A percentile compares a stretch with the other conserved stretches of the same genome.
Conservation (phyloP, 2,888 invertebrate genomes). For the Harpalus rufipes region DNA sequence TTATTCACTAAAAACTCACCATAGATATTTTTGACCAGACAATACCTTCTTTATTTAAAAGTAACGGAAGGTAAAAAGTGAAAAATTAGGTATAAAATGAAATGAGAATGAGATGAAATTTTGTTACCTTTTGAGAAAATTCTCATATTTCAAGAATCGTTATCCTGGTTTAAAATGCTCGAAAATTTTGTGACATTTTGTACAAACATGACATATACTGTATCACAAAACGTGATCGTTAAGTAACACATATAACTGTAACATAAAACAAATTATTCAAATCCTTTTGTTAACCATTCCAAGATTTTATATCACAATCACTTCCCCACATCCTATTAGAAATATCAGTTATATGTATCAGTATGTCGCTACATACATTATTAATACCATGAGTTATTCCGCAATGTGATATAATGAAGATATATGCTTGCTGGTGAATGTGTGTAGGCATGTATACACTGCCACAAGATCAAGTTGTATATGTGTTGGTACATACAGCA, state of each 20-base stretch:
- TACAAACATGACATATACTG: too few species aligned
- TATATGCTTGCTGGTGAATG: background rate
- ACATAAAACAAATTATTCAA: background rate
- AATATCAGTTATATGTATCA: background rate
- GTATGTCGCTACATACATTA: background rate
- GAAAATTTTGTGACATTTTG: too few species aligned
- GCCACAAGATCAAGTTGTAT: background rate
- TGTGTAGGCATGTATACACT: background rate
- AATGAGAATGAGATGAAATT: too few species aligned
- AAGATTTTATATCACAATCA: background rate
- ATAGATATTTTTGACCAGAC: too few species aligned
- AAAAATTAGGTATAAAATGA: too few species aligned
- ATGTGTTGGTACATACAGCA: background rate
- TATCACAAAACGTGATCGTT: too few species aligned
- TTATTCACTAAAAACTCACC: too few species aligned
- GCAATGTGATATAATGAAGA: slow-evolving; percentile 3
- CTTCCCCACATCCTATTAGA: slow-evolving; percentile 5
- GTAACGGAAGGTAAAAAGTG: too few species aligned
- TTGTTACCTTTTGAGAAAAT: too few species aligned
- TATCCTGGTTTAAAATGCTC: too few species aligned
- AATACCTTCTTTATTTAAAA: too few species aligned
- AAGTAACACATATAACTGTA: background rate
- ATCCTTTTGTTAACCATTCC: background rate
- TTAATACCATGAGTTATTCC: slow-evolving; percentile 4
- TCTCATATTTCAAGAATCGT: too few species aligned